These are phyloP conservation scores for Eptesicus fuscus DNA, from an alignment of 2,113 vertebrate genomes.

Conservation along the genomic window DNA sequence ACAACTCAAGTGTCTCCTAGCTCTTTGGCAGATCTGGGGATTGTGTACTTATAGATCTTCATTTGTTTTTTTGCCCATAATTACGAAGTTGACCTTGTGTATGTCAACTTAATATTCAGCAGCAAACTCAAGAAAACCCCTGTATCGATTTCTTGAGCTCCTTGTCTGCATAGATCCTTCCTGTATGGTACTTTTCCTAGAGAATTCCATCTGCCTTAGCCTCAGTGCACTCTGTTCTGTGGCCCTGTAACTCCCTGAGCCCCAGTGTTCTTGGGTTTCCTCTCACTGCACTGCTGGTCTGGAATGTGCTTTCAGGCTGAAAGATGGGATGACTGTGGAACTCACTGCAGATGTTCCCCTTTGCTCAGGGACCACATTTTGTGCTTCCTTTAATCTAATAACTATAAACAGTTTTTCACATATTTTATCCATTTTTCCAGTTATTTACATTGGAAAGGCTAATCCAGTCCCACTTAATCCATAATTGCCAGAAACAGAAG, in stretches of 20 bases:
- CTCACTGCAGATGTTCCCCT: no score
- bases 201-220: not conserved
- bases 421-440: not conserved
- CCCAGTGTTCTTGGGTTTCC: not conserved
- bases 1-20: not conserved
- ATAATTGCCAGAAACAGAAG: not conserved
- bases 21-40: not conserved
- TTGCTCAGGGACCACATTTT: not conserved
- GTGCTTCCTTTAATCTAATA: not conserved
- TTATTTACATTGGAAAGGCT: not conserved
- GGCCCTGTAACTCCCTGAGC: not conserved
- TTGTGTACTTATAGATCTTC: not conserved
- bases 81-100: not conserved
- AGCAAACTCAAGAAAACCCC: not conserved
- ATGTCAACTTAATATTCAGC: not conserved
- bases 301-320: no score
- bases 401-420: not conserved
- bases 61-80: not conserved
- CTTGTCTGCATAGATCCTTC: not conserved
- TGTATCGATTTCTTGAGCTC: not conserved
- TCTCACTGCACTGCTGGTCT: accelerated
- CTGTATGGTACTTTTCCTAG: not conserved
- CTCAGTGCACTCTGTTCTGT: not conserved
- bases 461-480: not conserved
- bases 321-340: not conserved